Evolutionary conservation across 23 tunicate species (phyloP).

Genomic region (Halocynthia aurantium): DNA sequence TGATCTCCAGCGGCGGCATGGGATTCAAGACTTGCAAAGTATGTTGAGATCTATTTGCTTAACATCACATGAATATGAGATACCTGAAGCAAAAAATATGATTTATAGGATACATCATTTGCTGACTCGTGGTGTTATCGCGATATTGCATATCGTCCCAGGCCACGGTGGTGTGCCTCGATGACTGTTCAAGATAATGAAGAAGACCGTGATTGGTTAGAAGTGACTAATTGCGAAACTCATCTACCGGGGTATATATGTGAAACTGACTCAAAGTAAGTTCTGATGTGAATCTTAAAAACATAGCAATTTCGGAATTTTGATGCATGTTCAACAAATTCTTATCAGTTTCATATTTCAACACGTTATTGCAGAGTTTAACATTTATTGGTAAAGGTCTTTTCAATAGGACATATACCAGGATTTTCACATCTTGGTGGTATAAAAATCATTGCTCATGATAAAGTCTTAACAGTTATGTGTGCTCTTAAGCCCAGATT

Average conservation of each 20-base stretch:
- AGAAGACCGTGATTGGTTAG: slow-evolving; percentile 3
- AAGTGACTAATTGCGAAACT: slow-evolving; percentile 27
- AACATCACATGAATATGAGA: not conserved
- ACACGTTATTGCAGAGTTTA: too few species aligned
- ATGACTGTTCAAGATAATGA: slow-evolving; percentile 7
- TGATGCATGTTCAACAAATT: too few species aligned
- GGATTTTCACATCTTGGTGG: too few species aligned
- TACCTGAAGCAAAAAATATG: not conserved
- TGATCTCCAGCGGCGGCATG: not conserved
- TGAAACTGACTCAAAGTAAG: slow-evolving; percentile 42
- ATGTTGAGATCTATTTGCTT: not conserved
- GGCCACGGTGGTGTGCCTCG: slow-evolving; percentile 49
- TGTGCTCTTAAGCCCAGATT: too few species aligned
- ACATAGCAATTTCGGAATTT: not conserved
- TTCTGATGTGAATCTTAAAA: not conserved
- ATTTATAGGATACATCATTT: not conserved
- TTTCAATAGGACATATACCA: too few species aligned
- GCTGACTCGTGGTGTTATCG: slow-evolving; percentile 58
- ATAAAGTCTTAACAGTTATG: too few species aligned
- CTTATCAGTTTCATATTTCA: too few species aligned
- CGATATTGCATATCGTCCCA: slow-evolving; percentile 34
- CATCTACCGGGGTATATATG: slow-evolving; percentile 54
- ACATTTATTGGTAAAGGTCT: too few species aligned
- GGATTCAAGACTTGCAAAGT: slow-evolving; percentile 29
- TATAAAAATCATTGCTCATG: too few species aligned